Evolutionary conservation across 2,113 vertebrate species (phyloP), one percentile per base, ranked within the genome.

Genomic region (Tylochromis polylepis): DNA sequence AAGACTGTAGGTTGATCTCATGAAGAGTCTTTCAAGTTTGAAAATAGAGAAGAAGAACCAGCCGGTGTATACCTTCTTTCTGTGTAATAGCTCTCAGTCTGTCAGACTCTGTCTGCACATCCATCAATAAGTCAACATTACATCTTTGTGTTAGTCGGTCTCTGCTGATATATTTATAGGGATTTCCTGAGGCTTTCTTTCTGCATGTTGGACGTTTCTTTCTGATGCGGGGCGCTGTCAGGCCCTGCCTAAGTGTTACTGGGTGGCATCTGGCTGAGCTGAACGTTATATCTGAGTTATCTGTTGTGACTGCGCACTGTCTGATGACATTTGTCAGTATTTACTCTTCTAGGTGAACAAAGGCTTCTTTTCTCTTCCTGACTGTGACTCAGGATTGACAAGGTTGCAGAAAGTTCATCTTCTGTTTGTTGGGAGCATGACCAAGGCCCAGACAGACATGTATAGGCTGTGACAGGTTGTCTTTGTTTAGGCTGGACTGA

Each of bases 321-420:
- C 90, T 93, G 89, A 60, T 89, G 91, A 92, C 81, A 90, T 93
- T 94, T 93, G 89, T 94, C 93, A 90, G 81, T 79, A 79, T 91
- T 89, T 85, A 88, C 83, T 92, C 81, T 87, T 58, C 56, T 27
- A 84, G 87, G 81, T 91, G 90, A 92, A 93, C 90, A 87, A 86
- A 87, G 88, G 60, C 75, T 62, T 89, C 82, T 82, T 81, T 55
- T 87, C 79, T 79, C 58, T 24, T 59, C 31, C 87, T 8, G 22
- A 18, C 83, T 82, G 82, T 79, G 85, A 87, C 89, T 92, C 72
- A 24, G 41, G 65, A 86, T 57, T 90, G 93, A 89, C 94, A 87
- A 77, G 93, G 92, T 91, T 84, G 70, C 78, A 34, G 58, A 81
- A 65, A 91, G 87, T 93, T 94, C 92, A 88, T 85, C 58, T 43